Evolutionary conservation across 2,888 invertebrate species (phyloP), one percentile per base, ranked within the genome.

Genomic region (Chydorus sphaericus): DNA sequence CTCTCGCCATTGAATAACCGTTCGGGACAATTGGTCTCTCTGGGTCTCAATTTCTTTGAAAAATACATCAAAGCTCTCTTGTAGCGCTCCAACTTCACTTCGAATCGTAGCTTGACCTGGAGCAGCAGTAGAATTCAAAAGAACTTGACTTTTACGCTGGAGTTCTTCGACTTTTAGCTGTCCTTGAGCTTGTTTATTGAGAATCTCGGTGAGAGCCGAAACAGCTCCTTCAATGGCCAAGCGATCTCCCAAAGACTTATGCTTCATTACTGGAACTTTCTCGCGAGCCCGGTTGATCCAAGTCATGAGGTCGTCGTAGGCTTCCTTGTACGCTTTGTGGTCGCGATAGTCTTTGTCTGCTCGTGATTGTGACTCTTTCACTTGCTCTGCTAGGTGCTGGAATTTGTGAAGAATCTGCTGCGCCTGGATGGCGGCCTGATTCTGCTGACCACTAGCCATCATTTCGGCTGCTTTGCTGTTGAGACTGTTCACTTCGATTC

Each of bases 201-300:
- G 73, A 31, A 91, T 70, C 83, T 82, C 36, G 64, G 90, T 89
- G 44, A 90, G 76, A n/a, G 89, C 88, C 28, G 84, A 83, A 0
- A 89, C 85, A 6, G 88, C 85, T 65, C 85, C 86, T 68, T 92
- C 91, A 61, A 92, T 84, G 0, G 90, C 86, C 57, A 90, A 67
- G 69, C 90, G 88, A 64, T 91, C 91, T 50, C 87, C 84, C 0
- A 90, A 70, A 3, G 86, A 82, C 63, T 85, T 80, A 58, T 89
- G 89, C 67, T 86, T 88, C 59, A 89, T 73, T 4, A 87, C 83
- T 4, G 91, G 91, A 60, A 91, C 82, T 67, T 89, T 90, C 70
- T 92, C 91, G 60, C 89, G 79, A 1, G 90, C 85, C 62, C 90
- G 76, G 55, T 80, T 82, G 60, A 94, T 75, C 92, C 93, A 94